phyloP scores from a whole-genome alignment of 2,113 vertebrate species.

The Rafetus swinhoei region DNA sequence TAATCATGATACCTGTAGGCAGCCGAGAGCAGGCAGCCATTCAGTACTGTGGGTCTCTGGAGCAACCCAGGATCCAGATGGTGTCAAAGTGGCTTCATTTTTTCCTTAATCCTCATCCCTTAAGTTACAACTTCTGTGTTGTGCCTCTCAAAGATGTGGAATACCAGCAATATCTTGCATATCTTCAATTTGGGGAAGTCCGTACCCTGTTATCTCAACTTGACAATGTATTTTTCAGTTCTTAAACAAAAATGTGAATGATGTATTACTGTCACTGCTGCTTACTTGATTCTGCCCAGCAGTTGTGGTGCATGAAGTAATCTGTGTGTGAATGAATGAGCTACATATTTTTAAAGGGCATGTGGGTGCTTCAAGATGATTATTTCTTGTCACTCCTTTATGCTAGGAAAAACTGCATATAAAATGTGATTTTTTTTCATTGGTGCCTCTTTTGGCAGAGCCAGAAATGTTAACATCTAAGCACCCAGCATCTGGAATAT shows the following conservation, averaged over 20 bases:
- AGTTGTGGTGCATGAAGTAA: background rate
- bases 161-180: background rate
- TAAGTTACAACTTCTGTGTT: background rate
- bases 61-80: background rate
- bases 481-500: accelerated
- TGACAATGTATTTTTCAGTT: background rate
- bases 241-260: background rate
- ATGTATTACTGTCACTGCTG: background rate
- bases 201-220: background rate
- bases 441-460: accelerated
- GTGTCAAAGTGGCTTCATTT: background rate
- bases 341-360: background rate
- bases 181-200: background rate
- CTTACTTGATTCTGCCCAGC: background rate
- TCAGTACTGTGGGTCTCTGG: background rate
- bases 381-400: background rate
- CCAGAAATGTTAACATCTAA: background rate
- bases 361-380: background rate
- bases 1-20: accelerated
- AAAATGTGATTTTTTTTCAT: background rate
- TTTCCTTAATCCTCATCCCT: background rate
- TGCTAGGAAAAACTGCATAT: background rate
- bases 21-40: background rate
- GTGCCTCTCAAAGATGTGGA: background rate
- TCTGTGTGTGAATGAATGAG: background rate